These are phyloP conservation scores for Vombatus ursinus DNA, from an alignment of 2,113 vertebrate genomes.

Conservation along the genomic window DNA sequence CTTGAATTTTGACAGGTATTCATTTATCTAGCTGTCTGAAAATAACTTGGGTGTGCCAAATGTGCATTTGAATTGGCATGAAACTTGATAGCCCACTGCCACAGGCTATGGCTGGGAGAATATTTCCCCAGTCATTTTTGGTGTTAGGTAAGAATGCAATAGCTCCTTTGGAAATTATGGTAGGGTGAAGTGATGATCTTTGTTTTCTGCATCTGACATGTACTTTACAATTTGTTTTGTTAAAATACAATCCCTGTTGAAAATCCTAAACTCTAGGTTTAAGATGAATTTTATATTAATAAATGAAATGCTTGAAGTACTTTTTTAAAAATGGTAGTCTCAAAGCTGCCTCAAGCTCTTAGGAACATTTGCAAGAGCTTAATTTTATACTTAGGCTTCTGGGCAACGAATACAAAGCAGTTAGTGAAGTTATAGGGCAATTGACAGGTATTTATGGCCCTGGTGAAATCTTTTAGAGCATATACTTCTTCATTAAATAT, in stretches of 20 bases:
- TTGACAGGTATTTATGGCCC: neutral
- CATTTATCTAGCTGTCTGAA: slow-evolving; percentile 46
- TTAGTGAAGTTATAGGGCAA: neutral
- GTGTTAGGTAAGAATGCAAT: neutral
- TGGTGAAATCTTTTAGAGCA: neutral
- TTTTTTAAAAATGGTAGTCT: neutral
- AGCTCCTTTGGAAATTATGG: neutral
- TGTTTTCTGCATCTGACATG: neutral
- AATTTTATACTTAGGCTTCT: slow-evolving; percentile 14
- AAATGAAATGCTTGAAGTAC: neutral
- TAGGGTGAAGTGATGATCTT: neutral
- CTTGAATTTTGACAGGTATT: slow-evolving; percentile 61
- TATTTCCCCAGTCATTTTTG: neutral
- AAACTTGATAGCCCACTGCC: slow-evolving; percentile 53
- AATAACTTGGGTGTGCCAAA: slow-evolving; percentile 61
- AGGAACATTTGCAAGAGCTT: neutral
- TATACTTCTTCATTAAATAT: neutral
- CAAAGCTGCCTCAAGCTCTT: neutral
- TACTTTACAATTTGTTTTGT: neutral
- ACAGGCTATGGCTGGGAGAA: neutral
- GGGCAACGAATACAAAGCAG: neutral
- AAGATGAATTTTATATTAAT: slow-evolving; percentile 11
- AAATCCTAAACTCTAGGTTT: neutral
- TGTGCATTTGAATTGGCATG: slow-evolving; percentile 4
- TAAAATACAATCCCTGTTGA: slow-evolving; percentile 1